phyloP scores from a whole-genome alignment of 2,113 vertebrate species.

The Petromus typicus region DNA sequence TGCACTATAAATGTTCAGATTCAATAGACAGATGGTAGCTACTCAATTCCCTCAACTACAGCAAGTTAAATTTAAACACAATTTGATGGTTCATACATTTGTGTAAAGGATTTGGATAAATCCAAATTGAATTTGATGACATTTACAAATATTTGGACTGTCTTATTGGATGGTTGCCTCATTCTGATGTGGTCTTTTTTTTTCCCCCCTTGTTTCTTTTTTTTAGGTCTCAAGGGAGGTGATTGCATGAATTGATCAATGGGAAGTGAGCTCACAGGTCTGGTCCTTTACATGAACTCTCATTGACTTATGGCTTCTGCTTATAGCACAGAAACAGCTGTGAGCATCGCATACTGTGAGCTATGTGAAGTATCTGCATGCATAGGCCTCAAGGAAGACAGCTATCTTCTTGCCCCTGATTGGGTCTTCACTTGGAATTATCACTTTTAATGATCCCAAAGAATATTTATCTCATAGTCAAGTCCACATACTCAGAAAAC shows the following conservation, averaged over 20 bases:
- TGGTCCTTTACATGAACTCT: not conserved
- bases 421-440: not conserved
- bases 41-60: conserved; percentile 64
- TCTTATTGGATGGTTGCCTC: conserved; percentile 41
- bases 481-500: not conserved
- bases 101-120: conserved; percentile 77
- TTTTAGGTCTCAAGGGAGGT: not conserved
- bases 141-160: conserved; percentile 78
- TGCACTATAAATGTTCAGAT: conserved; percentile 75
- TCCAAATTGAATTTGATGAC: conserved; percentile 75
- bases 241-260: not conserved
- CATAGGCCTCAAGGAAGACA: not conserved
- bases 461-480: not conserved
- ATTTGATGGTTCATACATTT: conserved; percentile 78
- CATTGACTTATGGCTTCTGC: not conserved
- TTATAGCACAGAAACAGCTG: not conserved
- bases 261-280: not conserved
- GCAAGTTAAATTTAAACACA: conserved; percentile 81
- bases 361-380: not conserved
- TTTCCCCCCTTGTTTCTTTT: not conserved
- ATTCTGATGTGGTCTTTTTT: not conserved
- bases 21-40: conserved; percentile 81
- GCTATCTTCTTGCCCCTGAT: not conserved
- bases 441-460: not conserved
- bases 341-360: not conserved